Evolutionary conservation across 2,888 invertebrate genomes (phyloP).

Genomic region (Meloe dianella): DNA sequence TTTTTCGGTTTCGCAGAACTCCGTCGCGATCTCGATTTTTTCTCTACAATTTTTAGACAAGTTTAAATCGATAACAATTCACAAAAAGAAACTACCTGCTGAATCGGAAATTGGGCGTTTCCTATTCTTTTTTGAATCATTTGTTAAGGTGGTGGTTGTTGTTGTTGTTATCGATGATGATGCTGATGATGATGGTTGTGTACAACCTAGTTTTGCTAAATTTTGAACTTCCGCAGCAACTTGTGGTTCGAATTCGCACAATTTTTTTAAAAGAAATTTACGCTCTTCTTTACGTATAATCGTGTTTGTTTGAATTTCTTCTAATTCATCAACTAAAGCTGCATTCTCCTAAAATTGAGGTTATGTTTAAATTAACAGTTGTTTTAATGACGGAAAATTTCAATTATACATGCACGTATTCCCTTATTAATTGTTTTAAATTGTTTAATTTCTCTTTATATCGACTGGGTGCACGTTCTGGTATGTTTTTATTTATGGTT

Average conservation of each 20-base stretch:
- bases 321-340: slow-evolving; percentile 86
- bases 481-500: slow-evolving; percentile 31
- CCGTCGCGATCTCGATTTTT: slow-evolving; percentile 42
- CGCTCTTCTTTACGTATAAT: slow-evolving; percentile 82
- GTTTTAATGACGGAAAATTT: slow-evolving; percentile 47
- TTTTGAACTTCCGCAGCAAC: slow-evolving; percentile 56
- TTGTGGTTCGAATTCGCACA: slow-evolving; percentile 70
- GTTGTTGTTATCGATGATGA: slow-evolving; percentile 10
- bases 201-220: slow-evolving; percentile 49
- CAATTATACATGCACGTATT: slow-evolving; percentile 67
- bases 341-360: slow-evolving; percentile 73
- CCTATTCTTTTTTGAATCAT: slow-evolving; percentile 46
- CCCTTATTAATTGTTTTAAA: slow-evolving; percentile 69
- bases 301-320: slow-evolving; percentile 82
- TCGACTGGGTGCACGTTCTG: slow-evolving; percentile 50
- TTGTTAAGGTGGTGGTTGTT: slow-evolving; percentile 21
- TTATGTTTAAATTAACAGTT: slow-evolving; percentile 10
- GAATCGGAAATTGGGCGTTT: slow-evolving; percentile 35
- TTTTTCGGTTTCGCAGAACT: slow-evolving; percentile 52
- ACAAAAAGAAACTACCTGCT: slow-evolving; percentile 14
- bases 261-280: slow-evolving; percentile 77
- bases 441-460: slow-evolving; percentile 70
- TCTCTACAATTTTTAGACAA: slow-evolving; percentile 36
- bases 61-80: too few species aligned
- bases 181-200: slow-evolving; percentile 28